A percentile compares a stretch with the other conserved stretches of the same genome.
Conservation (phyloP, 2,888 invertebrate genomes). For the Cryptops parisi region DNA sequence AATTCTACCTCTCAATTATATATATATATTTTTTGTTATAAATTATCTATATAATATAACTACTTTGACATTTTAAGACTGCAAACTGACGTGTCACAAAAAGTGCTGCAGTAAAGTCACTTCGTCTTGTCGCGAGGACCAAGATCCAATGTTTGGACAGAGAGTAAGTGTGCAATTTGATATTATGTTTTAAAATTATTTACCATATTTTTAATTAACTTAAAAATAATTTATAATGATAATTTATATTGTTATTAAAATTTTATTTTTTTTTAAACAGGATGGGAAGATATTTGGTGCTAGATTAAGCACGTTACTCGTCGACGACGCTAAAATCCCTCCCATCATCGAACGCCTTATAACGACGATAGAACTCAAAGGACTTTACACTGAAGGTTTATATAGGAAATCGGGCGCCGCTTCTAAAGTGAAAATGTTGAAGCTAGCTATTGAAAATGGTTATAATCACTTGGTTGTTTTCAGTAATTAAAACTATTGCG, state of each 20-base stretch:
- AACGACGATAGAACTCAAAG: slow-evolving; percentile 77
- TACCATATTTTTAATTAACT: too few species aligned
- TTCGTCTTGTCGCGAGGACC: slow-evolving; percentile 31
- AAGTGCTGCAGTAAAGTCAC: slow-evolving; percentile 71
- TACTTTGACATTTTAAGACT: slow-evolving; percentile 40
- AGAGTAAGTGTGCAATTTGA: too few species aligned
- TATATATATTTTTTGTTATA: too few species aligned
- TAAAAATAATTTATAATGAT: too few species aligned
- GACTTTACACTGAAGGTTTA: slow-evolving; percentile 81
- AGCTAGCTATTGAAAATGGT: slow-evolving; percentile 53
- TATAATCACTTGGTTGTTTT: neutral
- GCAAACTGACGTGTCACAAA: slow-evolving; percentile 85
- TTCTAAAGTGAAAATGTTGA: slow-evolving; percentile 42
- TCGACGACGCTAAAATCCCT: slow-evolving; percentile 61
- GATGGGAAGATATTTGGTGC: slow-evolving; percentile 58
- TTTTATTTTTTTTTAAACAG: slow-evolving; percentile 35
- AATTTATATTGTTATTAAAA: too few species aligned
- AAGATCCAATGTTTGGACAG: too few species aligned
- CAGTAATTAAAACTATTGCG: neutral
- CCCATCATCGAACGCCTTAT: slow-evolving; percentile 75
- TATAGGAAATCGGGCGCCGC: slow-evolving; percentile 68
- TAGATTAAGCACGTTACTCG: slow-evolving; percentile 54
- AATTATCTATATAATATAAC: neutral
- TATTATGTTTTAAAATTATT: too few species aligned
- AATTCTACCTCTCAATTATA: too few species aligned